Evolutionary conservation across 2,113 vertebrate genomes (phyloP).

Genomic region (Epinephelus cyanopodus): DNA sequence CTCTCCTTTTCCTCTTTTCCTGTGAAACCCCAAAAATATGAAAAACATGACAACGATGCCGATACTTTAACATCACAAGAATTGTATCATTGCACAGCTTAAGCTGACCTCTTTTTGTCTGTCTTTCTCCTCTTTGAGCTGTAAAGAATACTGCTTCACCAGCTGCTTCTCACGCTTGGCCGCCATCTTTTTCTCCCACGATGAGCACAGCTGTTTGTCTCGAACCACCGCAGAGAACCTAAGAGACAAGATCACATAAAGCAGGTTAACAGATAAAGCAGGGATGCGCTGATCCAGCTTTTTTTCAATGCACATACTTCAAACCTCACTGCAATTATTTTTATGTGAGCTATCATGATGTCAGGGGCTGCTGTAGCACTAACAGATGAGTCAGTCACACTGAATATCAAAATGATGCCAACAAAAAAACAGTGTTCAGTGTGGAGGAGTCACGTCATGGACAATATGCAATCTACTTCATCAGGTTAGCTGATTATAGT

Average conservation of each 20-base stretch:
- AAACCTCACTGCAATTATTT: too few species aligned
- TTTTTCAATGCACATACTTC: too few species aligned
- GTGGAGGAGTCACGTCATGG: too few species aligned
- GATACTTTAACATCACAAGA: background rate
- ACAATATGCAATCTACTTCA: too few species aligned
- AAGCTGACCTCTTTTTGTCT: conserved; percentile 85
- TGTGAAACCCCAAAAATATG: conserved; percentile 50
- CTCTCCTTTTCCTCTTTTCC: conserved; percentile 91
- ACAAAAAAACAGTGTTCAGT: too few species aligned
- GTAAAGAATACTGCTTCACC: conserved; percentile 83
- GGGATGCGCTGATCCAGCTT: background rate
- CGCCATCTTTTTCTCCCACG: conserved; percentile 93
- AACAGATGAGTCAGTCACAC: background rate
- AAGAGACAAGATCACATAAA: background rate
- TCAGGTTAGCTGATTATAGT: too few species aligned
- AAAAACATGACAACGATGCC: too few species aligned
- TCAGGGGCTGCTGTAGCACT: background rate
- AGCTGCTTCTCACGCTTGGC: conserved; percentile 87
- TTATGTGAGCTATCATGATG: background rate
- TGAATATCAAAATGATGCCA: too few species aligned
- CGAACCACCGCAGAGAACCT: conserved; percentile 92
- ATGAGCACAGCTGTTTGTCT: conserved; percentile 88
- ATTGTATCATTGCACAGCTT: background rate
- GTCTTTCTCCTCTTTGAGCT: conserved; percentile 88
- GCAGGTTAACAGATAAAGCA: background rate